Evolutionary conservation across 2,888 invertebrate species (phyloP).

Genomic region (Volucella bombylans): DNA sequence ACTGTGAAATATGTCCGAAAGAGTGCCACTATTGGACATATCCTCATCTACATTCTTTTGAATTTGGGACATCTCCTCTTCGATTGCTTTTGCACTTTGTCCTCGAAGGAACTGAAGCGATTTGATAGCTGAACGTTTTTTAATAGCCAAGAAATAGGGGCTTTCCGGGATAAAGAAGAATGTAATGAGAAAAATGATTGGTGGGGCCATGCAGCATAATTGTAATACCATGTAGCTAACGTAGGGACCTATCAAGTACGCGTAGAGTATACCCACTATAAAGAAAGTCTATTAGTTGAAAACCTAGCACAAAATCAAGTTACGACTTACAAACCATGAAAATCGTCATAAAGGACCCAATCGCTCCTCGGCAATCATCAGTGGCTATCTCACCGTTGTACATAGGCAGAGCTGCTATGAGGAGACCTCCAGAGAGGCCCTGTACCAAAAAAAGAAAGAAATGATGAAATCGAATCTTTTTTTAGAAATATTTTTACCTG

Average conservation of each 20-base stretch:
- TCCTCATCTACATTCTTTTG: conserved; percentile 83
- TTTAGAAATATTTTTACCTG: conserved; percentile 74
- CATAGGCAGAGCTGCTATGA: conserved; percentile 90
- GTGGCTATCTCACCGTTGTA: conserved; percentile 94
- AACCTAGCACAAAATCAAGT: too few relatives aligned
- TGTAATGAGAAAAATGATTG: conserved; percentile 85
- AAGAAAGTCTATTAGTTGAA: background rate
- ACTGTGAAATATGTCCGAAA: conserved; percentile 85
- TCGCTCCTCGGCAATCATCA: conserved; percentile 89
- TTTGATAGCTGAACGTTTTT: conserved; percentile 85
- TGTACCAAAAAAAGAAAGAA: conserved; percentile 13
- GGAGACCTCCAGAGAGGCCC: conserved; percentile 87
- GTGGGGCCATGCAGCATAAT: conserved; percentile 86
- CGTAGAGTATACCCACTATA: conserved; percentile 86
- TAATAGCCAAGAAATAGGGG: conserved; percentile 87
- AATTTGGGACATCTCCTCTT: conserved; percentile 86
- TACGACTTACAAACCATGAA: conserved; percentile 84
- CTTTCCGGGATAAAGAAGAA: conserved; percentile 91
- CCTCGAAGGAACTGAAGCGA: conserved; percentile 87
- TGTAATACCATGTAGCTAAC: conserved; percentile 86
- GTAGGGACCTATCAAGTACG: conserved; percentile 89
- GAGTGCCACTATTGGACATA: conserved; percentile 81
- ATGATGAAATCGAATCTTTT: background rate
- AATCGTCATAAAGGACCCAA: conserved; percentile 91
- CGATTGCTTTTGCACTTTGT: conserved; percentile 84